Base-by-base conservation (phyloP, 2,888 invertebrate species). In the Tiliacea citrago region DNA sequence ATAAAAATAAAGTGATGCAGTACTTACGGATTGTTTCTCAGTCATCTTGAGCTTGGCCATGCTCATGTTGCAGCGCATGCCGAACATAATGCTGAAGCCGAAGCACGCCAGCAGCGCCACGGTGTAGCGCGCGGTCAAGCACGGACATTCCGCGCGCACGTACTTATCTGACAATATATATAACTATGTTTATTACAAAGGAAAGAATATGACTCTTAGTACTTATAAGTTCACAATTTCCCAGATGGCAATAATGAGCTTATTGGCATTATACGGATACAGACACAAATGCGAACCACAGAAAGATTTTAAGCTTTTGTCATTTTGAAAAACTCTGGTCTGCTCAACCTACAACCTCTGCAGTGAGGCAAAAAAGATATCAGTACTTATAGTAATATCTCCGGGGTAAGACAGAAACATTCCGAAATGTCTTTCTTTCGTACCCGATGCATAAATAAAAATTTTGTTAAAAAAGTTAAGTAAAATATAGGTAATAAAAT, bases 61-160 rank as follows among this genome's bases (percentile, higher is more conserved):
- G 72, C 99, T 99, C 98, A 99, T 99, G 96, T 99, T 99, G 95
- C 99, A 99, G 75, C 99, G 97, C 98, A 99, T 99, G 29, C 99
- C 99, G 92, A 99, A 99, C 94, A 99, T 99, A 92, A 99, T 99
- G 94, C 99, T 97, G 95, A 99, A 99, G 73, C 99, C 99, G 91
- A 98, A 93, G 92, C 98, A 98, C 29, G 98, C 98, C 91, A 99
- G 97, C 81, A 98, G 94, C 72, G 99, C 98, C 82, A 99, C 98
- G 21, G 99, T 99, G 94, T 98, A 99, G 85, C 99, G 97, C 91
- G 99, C 98, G 85, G 97, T 97, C 88, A 99, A 95, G 92, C 98
- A 98, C 0, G 99, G 98, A 90, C 98, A 98, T 95, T 99, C 98
- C 49, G 99, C 98, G 89, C 97, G 97, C 89, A 98, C 97, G 94